Evolutionary conservation across 2,888 invertebrate species (phyloP).

Genomic region (Idaea straminata): DNA sequence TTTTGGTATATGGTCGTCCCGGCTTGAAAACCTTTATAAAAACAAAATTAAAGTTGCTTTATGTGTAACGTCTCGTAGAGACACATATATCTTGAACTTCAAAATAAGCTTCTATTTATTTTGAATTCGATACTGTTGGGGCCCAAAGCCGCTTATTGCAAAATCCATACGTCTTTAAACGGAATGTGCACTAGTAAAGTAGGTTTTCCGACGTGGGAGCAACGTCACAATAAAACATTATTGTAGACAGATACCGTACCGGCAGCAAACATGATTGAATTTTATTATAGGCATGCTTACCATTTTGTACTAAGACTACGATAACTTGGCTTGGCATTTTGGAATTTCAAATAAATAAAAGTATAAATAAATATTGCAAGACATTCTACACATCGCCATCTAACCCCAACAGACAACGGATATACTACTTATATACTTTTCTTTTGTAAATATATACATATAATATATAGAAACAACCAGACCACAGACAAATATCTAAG

Average conservation of each 20-base stretch:
- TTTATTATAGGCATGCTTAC: constrained; percentile 64
- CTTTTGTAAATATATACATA: no score
- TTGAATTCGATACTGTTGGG: constrained; percentile 4
- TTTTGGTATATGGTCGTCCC: no score
- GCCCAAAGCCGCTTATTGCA: constrained; percentile 28
- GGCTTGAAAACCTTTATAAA: no score
- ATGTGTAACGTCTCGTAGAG: no score
- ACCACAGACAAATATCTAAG: no score
- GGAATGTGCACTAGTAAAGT: constrained; percentile 35
- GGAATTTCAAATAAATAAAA: not conserved
- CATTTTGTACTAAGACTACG: constrained; percentile 21
- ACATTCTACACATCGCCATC: no score
- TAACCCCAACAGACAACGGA: no score
- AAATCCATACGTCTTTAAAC: constrained; percentile 42
- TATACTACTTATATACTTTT: no score
- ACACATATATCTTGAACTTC: not conserved
- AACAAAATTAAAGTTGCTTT: no score
- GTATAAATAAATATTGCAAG: no score
- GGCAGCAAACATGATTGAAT: constrained; percentile 70
- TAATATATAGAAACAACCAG: no score
- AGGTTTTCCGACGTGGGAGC: constrained; percentile 67
- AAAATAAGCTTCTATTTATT: not conserved
- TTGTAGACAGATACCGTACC: constrained; percentile 54
- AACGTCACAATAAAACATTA: constrained; percentile 72
- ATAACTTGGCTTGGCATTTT: not conserved